These are phyloP conservation scores for Trididemnum miniatum DNA, from an alignment of 23 tunicate genomes.

Conservation along the genomic window DNA sequence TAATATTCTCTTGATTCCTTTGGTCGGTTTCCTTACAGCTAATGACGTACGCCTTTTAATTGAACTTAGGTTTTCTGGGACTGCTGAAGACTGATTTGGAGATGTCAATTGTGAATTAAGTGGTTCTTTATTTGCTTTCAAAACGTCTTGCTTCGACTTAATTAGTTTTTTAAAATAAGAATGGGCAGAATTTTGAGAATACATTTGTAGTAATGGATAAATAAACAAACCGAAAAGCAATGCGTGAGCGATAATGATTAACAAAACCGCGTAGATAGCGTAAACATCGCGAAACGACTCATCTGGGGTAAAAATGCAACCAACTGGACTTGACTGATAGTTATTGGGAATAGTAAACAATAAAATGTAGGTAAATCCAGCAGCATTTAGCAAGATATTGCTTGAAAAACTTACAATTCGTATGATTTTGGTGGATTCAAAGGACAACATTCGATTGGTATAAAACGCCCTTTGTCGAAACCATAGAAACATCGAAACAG, in stretches of 20 bases:
- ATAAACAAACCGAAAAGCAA: constrained; percentile 45
- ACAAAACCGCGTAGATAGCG: neutral
- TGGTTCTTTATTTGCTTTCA: no score
- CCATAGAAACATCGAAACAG: constrained; percentile 58
- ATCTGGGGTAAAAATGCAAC: constrained; percentile 33
- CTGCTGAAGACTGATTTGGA: neutral
- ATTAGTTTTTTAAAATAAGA: neutral
- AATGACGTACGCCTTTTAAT: no score
- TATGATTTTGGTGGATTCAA: neutral
- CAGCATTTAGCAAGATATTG: constrained; percentile 10
- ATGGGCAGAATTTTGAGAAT: neutral
- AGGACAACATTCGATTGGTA: constrained; percentile 52
- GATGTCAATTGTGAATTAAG: neutral
- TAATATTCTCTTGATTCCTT: neutral
- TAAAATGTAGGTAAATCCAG: constrained; percentile 18
- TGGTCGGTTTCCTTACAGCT: neutral
- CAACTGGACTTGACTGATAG: constrained; percentile 27
- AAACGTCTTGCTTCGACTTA: no score
- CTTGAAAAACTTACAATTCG: constrained; percentile 43
- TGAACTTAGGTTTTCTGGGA: no score
- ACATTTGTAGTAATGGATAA: constrained; percentile 30
- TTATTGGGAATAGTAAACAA: constrained; percentile 18
- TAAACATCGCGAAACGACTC: neutral
- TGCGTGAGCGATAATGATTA: constrained; percentile 40
- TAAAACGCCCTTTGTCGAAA: constrained; percentile 58